A percentile compares a stretch with the other conserved stretches of the same genome.
phyloP scores from a whole-genome alignment of 1,140 invertebrate genomes.

The Zaprionus taronus region DNA sequence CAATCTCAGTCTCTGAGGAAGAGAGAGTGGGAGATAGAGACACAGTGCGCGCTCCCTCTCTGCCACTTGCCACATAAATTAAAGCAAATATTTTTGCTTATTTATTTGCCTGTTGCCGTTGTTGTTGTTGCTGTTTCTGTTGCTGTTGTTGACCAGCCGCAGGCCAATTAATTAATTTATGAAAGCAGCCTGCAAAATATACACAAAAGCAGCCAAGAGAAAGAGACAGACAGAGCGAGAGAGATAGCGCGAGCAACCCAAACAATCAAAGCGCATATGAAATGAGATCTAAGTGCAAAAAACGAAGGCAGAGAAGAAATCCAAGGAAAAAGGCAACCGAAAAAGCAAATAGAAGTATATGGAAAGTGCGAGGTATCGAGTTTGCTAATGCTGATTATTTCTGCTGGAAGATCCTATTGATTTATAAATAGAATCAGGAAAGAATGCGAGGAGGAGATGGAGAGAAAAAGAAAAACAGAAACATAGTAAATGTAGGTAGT shows the following conservation, averaged over 20 bases:
- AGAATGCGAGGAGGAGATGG: background rate
- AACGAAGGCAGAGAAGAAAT: background rate
- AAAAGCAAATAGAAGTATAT: background rate
- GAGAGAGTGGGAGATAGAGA: too few species aligned
- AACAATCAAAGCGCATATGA: slow-evolving; percentile 72
- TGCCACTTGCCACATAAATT: slow-evolving; percentile 55
- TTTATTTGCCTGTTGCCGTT: slow-evolving; percentile 67
- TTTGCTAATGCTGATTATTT: background rate
- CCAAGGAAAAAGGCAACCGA: background rate
- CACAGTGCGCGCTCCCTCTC: background rate
- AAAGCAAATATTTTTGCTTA: slow-evolving; percentile 81
- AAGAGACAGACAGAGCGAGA: slow-evolving; percentile 13
- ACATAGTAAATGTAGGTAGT: background rate
- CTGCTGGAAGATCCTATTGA: background rate
- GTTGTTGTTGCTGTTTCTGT: slow-evolving; percentile 47
- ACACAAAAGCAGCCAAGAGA: slow-evolving; percentile 54
- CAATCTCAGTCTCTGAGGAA: slow-evolving; percentile 2
- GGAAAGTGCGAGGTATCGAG: background rate
- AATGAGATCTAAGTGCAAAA: slow-evolving; percentile 49
- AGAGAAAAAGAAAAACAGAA: background rate
- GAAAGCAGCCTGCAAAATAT: slow-evolving; percentile 60
- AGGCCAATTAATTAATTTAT: slow-evolving; percentile 80
- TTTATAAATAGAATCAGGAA: background rate
- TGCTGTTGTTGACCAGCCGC: slow-evolving; percentile 68
- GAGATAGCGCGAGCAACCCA: slow-evolving; percentile 25